Evolutionary conservation across 1,140 invertebrate genomes (phyloP), one percentile per base, ranked within the genome.

Genomic region (Drosophila micromelanica): DNA sequence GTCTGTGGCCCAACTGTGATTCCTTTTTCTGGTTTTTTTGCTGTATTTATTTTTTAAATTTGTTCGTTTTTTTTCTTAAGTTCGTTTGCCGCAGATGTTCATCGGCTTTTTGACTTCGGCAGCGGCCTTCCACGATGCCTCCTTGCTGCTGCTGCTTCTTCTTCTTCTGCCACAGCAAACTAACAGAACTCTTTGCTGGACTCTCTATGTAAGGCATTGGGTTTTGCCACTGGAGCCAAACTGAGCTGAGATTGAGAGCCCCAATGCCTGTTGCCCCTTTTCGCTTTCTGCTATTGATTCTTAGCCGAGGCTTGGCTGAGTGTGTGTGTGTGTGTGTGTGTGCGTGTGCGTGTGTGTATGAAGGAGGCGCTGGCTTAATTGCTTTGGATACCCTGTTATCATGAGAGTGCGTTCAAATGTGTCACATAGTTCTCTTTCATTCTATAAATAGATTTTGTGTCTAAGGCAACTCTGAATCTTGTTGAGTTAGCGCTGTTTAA

Each of bases 121-220:
- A 56, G 13, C 17, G 46, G 61, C 38, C 38, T 52, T 64, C 38
- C 37, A 32, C 40, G 27, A n/a, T 63, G 12, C 52, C 42, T 30
- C 37, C 48, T 69, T 37, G 40, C 20, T 51, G 46, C 17, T n/a
- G n/a, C n/a, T n/a, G 12, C 32, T 54, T 45, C 40, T 43, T 45
- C 23, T 40, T 61, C 37, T 69, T 43, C 37, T 61, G 65, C 46
- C 13, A 37, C 13, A 57, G 3, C 11, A 40, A 40, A 30, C 38
- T 52, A 52, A 52, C 63, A 59, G 48, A 49, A 68, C 63, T 65
- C 52, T 48, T 60, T 32, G 56, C 68, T 61, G 45, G 48, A 51
- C 46, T 20, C 43, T 80, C 40, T 80, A 82, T 86, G 81, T 86
- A 86, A 86, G 81, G 78, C 81, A 87, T 81, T 86, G 78, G 82